phyloP scores from a whole-genome alignment of 2,113 vertebrate genomes.

The Onychorhynchus coronatus region DNA sequence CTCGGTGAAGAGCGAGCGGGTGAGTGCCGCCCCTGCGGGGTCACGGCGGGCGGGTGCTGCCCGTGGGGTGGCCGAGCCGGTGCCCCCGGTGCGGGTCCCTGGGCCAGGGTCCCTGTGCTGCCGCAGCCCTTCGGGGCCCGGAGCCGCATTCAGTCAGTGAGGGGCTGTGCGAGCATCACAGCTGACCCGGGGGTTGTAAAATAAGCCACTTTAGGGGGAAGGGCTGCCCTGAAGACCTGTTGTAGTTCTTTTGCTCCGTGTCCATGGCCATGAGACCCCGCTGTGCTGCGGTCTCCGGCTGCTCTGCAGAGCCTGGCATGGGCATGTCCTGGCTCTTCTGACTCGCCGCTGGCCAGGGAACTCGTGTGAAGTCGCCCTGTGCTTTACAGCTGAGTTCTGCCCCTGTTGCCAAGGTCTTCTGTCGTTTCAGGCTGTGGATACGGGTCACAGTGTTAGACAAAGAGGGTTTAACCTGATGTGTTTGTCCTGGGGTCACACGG shows the following conservation, averaged over 20 bases:
- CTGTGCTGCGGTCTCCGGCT: background rate
- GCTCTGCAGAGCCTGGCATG: background rate
- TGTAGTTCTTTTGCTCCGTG: background rate
- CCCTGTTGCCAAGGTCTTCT: background rate
- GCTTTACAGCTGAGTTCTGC: background rate
- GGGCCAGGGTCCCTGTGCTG: background rate
- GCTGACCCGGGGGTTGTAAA: background rate
- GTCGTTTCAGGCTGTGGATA: background rate
- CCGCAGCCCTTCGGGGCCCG: background rate
- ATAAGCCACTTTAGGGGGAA: background rate
- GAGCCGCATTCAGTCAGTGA: rapidly evolving
- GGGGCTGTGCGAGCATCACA: background rate
- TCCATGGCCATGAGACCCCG: rapidly evolving
- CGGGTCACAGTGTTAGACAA: background rate
- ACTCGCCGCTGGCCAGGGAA: background rate
- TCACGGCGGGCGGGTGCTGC: background rate
- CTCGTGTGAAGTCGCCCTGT: background rate
- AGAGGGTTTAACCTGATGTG: background rate
- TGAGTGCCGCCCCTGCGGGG: slow-evolving; percentile 63
- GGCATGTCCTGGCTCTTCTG: background rate
- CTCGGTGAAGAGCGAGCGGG: slow-evolving; percentile 94
- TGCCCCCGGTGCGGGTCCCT: background rate
- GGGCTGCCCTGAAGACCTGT: background rate
- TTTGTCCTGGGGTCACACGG: background rate
- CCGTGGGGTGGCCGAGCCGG: background rate